phyloP scores from a whole-genome alignment of 2,113 vertebrate genomes.

The Centropus bengalensis region DNA sequence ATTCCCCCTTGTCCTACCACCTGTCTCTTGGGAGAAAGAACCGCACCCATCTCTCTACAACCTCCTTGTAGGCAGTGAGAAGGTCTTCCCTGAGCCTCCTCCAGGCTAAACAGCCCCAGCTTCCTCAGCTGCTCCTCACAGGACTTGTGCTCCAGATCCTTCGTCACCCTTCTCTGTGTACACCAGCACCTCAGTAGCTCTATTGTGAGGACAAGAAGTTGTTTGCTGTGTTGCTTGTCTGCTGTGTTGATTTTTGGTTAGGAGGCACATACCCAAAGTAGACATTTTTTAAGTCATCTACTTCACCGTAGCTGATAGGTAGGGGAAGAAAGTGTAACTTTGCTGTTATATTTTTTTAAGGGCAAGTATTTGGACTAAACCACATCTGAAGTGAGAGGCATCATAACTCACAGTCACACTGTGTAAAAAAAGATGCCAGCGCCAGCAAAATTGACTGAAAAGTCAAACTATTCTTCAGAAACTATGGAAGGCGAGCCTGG shows the following conservation, averaged over 20 bases:
- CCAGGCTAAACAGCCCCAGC: too few species aligned
- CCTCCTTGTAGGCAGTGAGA: too few species aligned
- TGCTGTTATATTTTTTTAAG: not conserved
- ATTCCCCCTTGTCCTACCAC: too few species aligned
- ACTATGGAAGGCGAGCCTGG: not conserved
- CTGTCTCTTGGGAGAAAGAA: too few species aligned
- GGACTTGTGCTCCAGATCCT: too few species aligned
- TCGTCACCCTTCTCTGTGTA: too few species aligned
- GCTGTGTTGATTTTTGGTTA: not conserved
- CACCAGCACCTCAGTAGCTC: too few species aligned
- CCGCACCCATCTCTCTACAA: too few species aligned
- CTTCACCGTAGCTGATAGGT: not conserved
- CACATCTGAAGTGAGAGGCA: not conserved
- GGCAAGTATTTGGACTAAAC: not conserved
- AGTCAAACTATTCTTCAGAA: not conserved
- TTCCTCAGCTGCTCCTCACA: too few species aligned
- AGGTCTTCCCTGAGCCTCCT: too few species aligned
- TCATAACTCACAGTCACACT: accelerated
- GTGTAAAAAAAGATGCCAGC: not conserved
- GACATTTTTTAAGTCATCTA: not conserved
- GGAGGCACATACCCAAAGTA: not conserved
- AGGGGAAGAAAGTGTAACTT: not conserved
- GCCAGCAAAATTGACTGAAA: not conserved
- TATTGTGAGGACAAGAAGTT: too few species aligned
- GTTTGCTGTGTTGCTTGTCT: not conserved